Evolutionary conservation across 1,140 invertebrate species (phyloP), one percentile per base, ranked within the genome.

Genomic region (Artemia franciscana): DNA sequence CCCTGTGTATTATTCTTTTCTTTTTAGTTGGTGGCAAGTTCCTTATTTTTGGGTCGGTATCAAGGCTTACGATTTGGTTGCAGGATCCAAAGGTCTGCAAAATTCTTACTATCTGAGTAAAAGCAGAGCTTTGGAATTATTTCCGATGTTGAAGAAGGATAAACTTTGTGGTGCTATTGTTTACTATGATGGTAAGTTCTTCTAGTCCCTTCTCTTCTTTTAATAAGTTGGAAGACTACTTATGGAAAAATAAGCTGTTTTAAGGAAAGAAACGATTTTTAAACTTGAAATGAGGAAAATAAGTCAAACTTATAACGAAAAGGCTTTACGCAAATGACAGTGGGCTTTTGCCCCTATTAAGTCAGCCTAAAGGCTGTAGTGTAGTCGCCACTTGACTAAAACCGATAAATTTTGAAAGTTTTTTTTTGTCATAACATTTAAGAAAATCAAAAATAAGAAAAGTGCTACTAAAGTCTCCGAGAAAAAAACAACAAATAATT

Each of bases 41-140:
- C 95, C 95, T 0, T 99, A 98, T 71, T 98, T 84, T 71, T 98
- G 92, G 92, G 83, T 88, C 68, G 96, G 96, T 65, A 98, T 99
- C 66, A 99, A 99, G 76, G 57, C 85, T 76, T 99, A 99, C 73
- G 96, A 99, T 76, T 70, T 98, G 26, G 93, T 99, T 1, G 94
- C 95, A 39, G 95, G 96, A 2, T 83, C 82, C 66, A 85, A 96
- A 72, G 89, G 91, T 64, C 82, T 99, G 1, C 96, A 96, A 75
- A 83, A 84, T 63, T 97, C 92, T 4, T 99, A 98, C 74, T 88
- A 88, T 69, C 78, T 99, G 23, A 87, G 85, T 21, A 97, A 97
- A 74, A 82, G 83, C 67, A 84, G 88, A 70, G 92, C 96, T 9
- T 75, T 99, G 9, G 95, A 98, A 78, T 73, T 93, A 57, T 99